Conservation (phyloP, 2,113 vertebrate genomes). For the Ptilonorhynchus violaceus region DNA sequence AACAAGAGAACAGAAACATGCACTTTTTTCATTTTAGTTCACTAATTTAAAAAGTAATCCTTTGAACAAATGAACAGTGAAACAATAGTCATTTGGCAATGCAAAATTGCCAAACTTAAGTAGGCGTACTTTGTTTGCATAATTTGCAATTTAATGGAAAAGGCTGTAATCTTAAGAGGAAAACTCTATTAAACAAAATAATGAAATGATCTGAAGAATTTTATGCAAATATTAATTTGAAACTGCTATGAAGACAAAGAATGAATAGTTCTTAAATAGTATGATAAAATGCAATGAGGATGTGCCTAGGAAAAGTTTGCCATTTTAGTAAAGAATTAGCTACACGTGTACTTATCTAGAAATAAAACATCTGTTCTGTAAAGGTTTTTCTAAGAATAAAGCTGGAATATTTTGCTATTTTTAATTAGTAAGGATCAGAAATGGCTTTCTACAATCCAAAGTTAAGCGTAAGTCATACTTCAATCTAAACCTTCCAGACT, state of each 20-base stretch:
- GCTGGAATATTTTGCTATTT: not conserved
- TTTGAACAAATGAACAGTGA: constrained; percentile 37
- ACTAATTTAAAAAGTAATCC: constrained; percentile 59
- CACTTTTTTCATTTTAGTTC: constrained; percentile 56
- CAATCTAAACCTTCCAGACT: not conserved
- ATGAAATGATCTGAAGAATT: not conserved
- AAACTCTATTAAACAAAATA: not conserved
- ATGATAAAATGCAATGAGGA: not conserved
- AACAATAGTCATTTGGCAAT: constrained; percentile 40
- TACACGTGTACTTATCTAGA: not conserved
- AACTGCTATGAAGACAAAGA: not conserved
- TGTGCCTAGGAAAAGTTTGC: not conserved
- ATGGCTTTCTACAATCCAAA: not conserved
- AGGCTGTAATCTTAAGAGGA: not conserved
- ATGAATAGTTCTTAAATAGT: not conserved
- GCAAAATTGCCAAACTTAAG: constrained; percentile 34
- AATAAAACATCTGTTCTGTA: not conserved
- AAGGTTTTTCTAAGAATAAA: not conserved
- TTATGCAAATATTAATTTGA: constrained; percentile 32
- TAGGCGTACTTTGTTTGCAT: constrained; percentile 34
- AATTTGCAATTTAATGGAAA: constrained; percentile 41
- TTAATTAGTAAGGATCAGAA: not conserved
- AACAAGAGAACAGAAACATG: constrained; percentile 50
- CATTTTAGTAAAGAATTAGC: not conserved
- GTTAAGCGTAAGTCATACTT: not conserved